Conservation (phyloP, 2,888 invertebrate species). For the Drosophila paramelanica region DNA sequence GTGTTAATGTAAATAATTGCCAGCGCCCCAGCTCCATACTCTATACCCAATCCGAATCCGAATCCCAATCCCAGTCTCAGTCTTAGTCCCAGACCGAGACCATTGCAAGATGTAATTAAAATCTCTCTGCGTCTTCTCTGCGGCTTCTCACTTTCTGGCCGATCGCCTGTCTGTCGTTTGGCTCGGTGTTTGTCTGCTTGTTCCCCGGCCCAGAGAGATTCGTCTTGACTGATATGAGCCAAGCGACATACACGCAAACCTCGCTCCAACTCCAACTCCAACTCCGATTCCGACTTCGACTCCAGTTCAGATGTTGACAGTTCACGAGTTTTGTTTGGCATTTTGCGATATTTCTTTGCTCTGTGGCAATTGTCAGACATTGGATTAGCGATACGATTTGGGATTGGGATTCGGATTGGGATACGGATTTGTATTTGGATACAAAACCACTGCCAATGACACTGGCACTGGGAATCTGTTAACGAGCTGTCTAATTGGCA, state of each 20-base stretch:
- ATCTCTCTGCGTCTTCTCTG: slow-evolving; percentile 55
- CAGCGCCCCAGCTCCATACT: slow-evolving; percentile 52
- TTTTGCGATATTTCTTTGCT: slow-evolving; percentile 56
- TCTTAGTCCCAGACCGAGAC: slow-evolving; percentile 30
- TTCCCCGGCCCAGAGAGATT: slow-evolving; percentile 65
- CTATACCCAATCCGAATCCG: slow-evolving; percentile 2
- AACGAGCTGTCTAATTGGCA: slow-evolving; percentile 59
- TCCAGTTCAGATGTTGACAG: slow-evolving; percentile 63
- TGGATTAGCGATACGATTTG: slow-evolving; percentile 33
- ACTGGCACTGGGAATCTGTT: slow-evolving; percentile 36
- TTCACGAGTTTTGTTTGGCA: slow-evolving; percentile 71
- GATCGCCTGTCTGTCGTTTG: slow-evolving; percentile 20
- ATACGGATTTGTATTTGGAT: slow-evolving; percentile 35
- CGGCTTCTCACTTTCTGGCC: slow-evolving; percentile 69
- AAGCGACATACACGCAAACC: slow-evolving; percentile 75
- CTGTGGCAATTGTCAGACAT: slow-evolving; percentile 36
- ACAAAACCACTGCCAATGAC: slow-evolving; percentile 6
- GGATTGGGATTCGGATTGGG: slow-evolving; percentile 25
- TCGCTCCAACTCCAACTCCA: slow-evolving; percentile 35
- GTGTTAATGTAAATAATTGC: slow-evolving; percentile 85
- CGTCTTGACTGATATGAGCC: slow-evolving; percentile 77
- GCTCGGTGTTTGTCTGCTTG: slow-evolving; percentile 62
- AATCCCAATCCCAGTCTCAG: slow-evolving; percentile 11
- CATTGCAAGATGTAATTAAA: slow-evolving; percentile 82
- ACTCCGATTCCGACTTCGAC: slow-evolving; percentile 16